Percentiles rank a stretch among this genome's conserved stretches.
phyloP scores from a whole-genome alignment of 1,140 invertebrate genomes.

The Eubasilissa regina region DNA sequence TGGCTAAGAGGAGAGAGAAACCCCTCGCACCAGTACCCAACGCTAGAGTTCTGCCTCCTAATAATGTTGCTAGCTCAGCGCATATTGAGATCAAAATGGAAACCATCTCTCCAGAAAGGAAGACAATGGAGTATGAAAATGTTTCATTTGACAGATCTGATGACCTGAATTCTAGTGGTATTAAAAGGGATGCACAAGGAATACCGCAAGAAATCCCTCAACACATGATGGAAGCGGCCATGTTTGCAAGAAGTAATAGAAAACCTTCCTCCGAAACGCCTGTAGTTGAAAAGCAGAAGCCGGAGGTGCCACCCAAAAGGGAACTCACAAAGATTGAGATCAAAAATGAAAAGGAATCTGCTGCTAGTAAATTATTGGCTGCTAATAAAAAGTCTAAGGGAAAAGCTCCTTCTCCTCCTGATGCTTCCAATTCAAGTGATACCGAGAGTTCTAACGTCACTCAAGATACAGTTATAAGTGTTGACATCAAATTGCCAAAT shows the following conservation, averaged over 20 bases:
- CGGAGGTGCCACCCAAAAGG: constrained; percentile 61
- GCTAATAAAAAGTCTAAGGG: constrained; percentile 78
- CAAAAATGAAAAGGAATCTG: constrained; percentile 68
- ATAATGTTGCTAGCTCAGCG: constrained; percentile 28
- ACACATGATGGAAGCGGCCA: constrained; percentile 81
- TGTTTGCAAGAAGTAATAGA: constrained; percentile 78
- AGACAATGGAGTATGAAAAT: constrained; percentile 39
- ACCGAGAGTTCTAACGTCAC: constrained; percentile 38
- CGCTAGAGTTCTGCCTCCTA: constrained; percentile 63
- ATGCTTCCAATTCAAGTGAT: constrained; percentile 59
- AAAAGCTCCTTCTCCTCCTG: constrained; percentile 81
- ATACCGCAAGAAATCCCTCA: constrained; percentile 78
- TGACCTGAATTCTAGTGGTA: constrained; percentile 72
- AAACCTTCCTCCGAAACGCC: constrained; percentile 69
- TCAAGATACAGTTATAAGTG: constrained; percentile 45
- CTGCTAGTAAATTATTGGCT: constrained; percentile 63
- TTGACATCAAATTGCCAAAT: constrained; percentile 46
- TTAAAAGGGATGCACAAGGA: constrained; percentile 74
- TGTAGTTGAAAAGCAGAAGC: constrained; percentile 60
- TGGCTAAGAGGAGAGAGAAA: constrained; percentile 71
- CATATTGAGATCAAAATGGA: constrained; percentile 46
- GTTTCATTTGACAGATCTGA: constrained; percentile 50
- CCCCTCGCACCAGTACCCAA: constrained; percentile 70
- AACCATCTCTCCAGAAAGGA: constrained; percentile 8
- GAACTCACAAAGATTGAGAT: constrained; percentile 58